Base-by-base conservation (phyloP, 2,888 invertebrate species). In the Mythimna impura region DNA sequence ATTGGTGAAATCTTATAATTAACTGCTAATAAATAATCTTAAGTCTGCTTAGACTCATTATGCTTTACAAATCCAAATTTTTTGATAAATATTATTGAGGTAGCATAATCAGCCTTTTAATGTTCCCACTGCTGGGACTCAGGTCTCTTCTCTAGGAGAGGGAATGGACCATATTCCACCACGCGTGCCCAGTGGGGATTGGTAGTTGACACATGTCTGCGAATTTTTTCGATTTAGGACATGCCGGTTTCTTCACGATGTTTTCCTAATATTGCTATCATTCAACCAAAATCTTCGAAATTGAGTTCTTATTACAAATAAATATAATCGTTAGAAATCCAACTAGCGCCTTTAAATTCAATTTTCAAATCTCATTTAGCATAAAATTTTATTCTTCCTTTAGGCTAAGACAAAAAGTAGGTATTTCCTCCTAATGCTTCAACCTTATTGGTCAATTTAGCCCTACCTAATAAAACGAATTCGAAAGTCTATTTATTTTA, bases 401-500 rank as follows among this genome's bases (percentile, higher is more conserved):
- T n/a, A 10, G 0, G 1, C 8, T 52, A 12, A 34, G 3, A 36
- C n/a, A 5, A 40, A 30, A 47, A 58, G 10, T n/a, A n/a, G n/a
- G n/a, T 54, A 50, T 40, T 30, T 58, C 55, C 30, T 20, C 30
- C 36, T 40, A 62, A 57, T 6, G 61, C 57, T 50, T 62, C n/a
- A 34, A 14, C 43, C 17, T 67, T 66, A 81, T 62, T 71, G 71
- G 60, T 54, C 50, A 63, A 71, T 62, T 82, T 82, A 74, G 80
- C 76, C 67, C 43, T 60, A 69, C 36, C 57, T 64, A 67, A 74
- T 74, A 80, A 84, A 81, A 78, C 12, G 68, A 78, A 81, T 82
- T 74, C 47, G 73, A 62, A 66, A 82, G 71, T 66, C 79, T 50
- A 82, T 81, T 75, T 75, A 82, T 82, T 78, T 75, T 70, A 72